Base-by-base conservation (phyloP, 2,113 vertebrate genomes). In the Collichthys lucidus region DNA sequence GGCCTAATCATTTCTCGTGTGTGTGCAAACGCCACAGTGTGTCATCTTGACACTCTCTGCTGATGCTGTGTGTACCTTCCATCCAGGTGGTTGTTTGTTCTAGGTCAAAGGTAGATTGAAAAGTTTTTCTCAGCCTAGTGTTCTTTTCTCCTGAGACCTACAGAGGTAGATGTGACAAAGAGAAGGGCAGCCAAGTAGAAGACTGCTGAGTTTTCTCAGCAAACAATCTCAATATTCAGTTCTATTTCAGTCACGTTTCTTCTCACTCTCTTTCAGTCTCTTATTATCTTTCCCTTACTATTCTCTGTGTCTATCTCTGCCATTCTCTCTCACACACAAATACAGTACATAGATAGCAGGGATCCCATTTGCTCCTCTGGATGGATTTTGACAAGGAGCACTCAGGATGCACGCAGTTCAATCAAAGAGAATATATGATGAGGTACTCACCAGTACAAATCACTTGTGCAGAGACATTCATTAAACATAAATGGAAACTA, bases 101-200 rank as follows among this genome's bases (percentile, higher is more conserved):
- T 66, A 5, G 86, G 88, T 90, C 86, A 91, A 83, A 86, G 82
- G 84, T 87, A 83, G 81, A 84, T 63, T 81, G 74, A 83, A 92
- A 89, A 74, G 61, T 77, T 89, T 85, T 80, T 76, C 82, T 90
- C 42, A 74, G 65, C 42, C 80, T 31, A 55, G 35, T 63, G 50
- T 84, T 82, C 61, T 88, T 83, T 73, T 77, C 80, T 89, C 80
- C 52, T 6, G 82, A 86, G 71, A 59, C 42, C 60, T 47, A 46
- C 40, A 15, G 83, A 85, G 73, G 79, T 56, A 60, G 60, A 74
- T 74, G 47, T 79, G 81, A 88, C 84, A 79, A 84, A 86, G 63
- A 72, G 69, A 83, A 71, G 80, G 78, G 55, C 81, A 77, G 70
- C 72, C 50, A 47, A 84, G 62, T 65, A 76, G 77, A 81, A 75